Base-by-base conservation (phyloP, 2,797 vertebrate species). In the Sebastes minor region DNA sequence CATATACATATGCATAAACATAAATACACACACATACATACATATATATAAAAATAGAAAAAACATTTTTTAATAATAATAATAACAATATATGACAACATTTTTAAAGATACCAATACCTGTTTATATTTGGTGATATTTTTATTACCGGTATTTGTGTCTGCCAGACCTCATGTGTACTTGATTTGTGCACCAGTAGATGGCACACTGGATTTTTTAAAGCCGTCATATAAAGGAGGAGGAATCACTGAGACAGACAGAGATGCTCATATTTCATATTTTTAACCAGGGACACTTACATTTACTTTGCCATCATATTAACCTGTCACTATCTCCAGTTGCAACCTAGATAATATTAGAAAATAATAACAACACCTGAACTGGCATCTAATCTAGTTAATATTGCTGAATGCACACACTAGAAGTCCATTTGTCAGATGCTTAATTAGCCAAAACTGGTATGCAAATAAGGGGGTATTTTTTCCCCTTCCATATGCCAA, bases 161-260 rank as follows among this genome's bases (percentile, higher is more conserved):
- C 67, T 73, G 61, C 27, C 27, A 70, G 59, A 81, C 1, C 18
- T 61, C n/a, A 49, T 22, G 7, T 89, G 86, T 62, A 86, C 18
- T 80, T 76, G 49, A 80, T 78, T 18, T 74, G 27, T 56, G n/a
- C 56, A 4, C 89, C 93, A 91, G 88, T 83, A 94, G 92, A 82
- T 89, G 91, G 91, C 89, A 80, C 82, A 80, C 68, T 90, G 76
- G 52, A 35, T 79, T 81, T 86, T 86, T 65, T 35, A 33, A 10
- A 30, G 38, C 62, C 22, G 76, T 82, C 30, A 30, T 25, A 71
- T 71, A 49, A 64, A 60, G 46, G 60, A 76, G 56, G 67, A 61
- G 72, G 76, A 55, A 71, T 81, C 59, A 38, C 59, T 65, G 74
- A 72, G 6, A 64, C 20, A 35, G 13, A 69, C 33, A n/a, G 46